phyloP scores from a whole-genome alignment of 2,797 vertebrate genomes.

The Salmo trutta region DNA sequence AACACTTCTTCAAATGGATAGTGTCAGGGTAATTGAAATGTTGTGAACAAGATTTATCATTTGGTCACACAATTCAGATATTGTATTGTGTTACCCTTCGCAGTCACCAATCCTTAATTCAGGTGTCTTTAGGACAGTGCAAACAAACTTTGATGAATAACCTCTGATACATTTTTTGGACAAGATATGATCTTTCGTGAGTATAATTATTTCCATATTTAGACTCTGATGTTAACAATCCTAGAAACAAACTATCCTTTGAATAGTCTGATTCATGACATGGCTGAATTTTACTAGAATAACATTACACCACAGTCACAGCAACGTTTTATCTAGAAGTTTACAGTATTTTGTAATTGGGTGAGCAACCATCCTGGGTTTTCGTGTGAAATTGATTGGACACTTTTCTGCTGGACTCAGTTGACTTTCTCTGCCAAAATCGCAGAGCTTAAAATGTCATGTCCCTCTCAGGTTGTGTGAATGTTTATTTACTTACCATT shows the following conservation, averaged over 20 bases:
- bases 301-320: neutral
- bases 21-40: neutral
- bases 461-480: conserved; percentile 2
- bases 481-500: conserved; percentile 41
- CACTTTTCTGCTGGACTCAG: neutral
- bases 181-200: neutral
- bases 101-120: too few species aligned
- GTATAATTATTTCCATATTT: neutral
- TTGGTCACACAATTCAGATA: neutral
- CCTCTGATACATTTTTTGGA: neutral
- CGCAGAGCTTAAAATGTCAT: conserved; percentile 11
- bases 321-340: neutral
- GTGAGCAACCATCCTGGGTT: neutral
- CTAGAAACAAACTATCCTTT: neutral
- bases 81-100: neutral
- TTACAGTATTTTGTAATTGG: neutral
- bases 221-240: neutral
- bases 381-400: neutral
- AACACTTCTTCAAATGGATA: neutral
- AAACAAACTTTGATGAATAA: too few species aligned
- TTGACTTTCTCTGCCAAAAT: neutral
- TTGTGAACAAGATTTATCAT: neutral
- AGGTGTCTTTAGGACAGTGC: too few species aligned
- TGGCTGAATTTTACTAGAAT: neutral
- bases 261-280: neutral